Evolutionary conservation across 64 coral and sea anemone genomes (phyloP).

Genomic region (Pocillopora verrucosa): DNA sequence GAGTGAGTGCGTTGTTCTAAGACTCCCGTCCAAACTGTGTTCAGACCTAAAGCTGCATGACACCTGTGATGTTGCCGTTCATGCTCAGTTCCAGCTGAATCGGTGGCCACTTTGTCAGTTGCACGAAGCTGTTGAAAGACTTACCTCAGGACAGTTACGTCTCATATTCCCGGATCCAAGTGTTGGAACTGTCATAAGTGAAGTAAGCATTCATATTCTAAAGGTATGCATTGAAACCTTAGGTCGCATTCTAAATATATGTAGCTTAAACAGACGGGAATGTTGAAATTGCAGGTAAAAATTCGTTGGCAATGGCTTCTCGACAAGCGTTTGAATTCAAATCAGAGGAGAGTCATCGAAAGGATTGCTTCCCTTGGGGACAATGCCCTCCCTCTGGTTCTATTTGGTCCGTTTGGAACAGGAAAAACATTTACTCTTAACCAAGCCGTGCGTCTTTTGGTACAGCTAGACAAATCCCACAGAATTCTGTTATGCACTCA

Average conservation of each 20-base stretch:
- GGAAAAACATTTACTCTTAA: conserved; percentile 85
- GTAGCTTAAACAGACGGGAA: not conserved
- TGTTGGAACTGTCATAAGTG: not conserved
- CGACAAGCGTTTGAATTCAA: conserved; percentile 54
- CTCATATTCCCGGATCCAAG: conserved; percentile 60
- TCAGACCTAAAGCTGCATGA: conserved; percentile 41
- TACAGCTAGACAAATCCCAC: conserved; percentile 35
- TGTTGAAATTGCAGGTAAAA: not conserved
- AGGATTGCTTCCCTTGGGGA: conserved; percentile 36
- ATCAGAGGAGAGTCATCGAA: conserved; percentile 66
- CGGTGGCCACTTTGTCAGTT: conserved; percentile 66
- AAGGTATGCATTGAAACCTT: too few species aligned
- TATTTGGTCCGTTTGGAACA: conserved; percentile 95
- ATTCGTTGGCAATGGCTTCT: conserved; percentile 75
- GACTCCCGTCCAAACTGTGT: conserved; percentile 38
- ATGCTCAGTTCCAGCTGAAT: conserved; percentile 72
- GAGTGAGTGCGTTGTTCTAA: conserved; percentile 45
- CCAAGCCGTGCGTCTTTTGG: conserved; percentile 77
- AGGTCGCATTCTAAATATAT: too few species aligned
- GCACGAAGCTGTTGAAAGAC: conserved; percentile 72
- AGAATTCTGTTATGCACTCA: conserved; percentile 82
- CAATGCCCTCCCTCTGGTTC: conserved; percentile 66
- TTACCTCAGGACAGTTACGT: conserved; percentile 32
- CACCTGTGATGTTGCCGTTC: conserved; percentile 30
- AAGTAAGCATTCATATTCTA: not conserved